Base-by-base conservation (phyloP, 2,797 vertebrate species). In the Pangasius mekongensis region DNA sequence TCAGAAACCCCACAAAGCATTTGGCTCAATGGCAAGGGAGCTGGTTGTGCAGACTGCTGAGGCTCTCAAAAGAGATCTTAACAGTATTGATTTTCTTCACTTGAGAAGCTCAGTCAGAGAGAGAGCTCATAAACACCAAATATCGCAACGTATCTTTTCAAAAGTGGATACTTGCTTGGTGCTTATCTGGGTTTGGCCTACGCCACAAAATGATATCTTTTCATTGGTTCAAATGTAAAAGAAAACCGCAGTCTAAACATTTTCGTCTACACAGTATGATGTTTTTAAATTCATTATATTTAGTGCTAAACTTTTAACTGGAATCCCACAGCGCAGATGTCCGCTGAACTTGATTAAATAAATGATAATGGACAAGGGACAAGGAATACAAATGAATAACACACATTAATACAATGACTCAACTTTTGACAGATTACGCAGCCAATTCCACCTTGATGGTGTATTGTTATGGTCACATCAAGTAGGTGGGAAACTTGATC, bases 301-400 rank as follows among this genome's bases (percentile, higher is more conserved):
- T 66, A 43, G 20, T 47, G 22, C 33, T 39, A 60, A 81, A 43
- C 13, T 9, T n/a, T 66, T 66, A 16, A 5, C 62, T 84, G 83
- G 16, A 54, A 69, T 1, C 9, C 2, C 20, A 83, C 60, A 47
- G 13, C 7, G 20, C 20, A 83, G 54, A 81, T 80, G 77, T 81
- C 77, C 0, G 18, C 18, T 58, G 52, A 33, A 16, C 39, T 47
- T 47, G 16, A 3, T 30, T 33, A 33, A 27, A 81, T 30, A 58
- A 24, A 36, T 24, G 13, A 43, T n/a, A 83, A 94, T 94, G 93
- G 89, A 91, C 86, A 89, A 88, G 89, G 89, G 91, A 90, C 92
- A 91, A 83, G 74, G 92, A 92, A 95, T 95, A 91, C 93, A 93
- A 94, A 91, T 90, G 92, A 92, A 66, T 39, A 54, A 33, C 36